Evolutionary conservation across 2,888 invertebrate species (phyloP), one percentile per base, ranked within the genome.

Genomic region (Lissonota sp.): DNA sequence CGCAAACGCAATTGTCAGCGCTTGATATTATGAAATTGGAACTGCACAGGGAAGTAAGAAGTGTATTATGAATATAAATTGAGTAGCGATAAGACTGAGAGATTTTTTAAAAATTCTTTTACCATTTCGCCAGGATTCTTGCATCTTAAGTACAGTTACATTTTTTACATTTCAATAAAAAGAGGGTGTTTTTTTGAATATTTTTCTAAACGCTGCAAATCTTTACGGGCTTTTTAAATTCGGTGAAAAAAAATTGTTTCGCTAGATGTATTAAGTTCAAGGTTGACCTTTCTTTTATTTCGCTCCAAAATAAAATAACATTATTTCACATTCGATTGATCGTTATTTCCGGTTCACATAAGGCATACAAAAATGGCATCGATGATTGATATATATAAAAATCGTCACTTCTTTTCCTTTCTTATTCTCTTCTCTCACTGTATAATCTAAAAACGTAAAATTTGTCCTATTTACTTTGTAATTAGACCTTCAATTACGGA

Each of bases 361-460:
- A 26, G 67, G 44, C 75, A 79, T 76, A 60, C 67, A 80, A 78
- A 80, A 74, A 67, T 78, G 67, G 44, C 67, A 78, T 75, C 60
- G 37, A 39, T 71, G 37, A 49, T 16, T 64, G 62, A 40, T 66
- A 55, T 55, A 16, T 53, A 80, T 79, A 82, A 79, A 83, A 78
- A 77, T 67, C 63, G 51, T 79, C 39, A 16, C 10, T 44, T 76
- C 46, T 14, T 51, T 44, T 14, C 6, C 16, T 60, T 69, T 14
- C n/a, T 42, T n/a, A n/a, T 42, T 64, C 3, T 78, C 42, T 37
- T 53, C 16, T 60, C 60, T 12, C 55, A 74, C 63, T 12, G 75
- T 62, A 66, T 62, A 46, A 67, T 62, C 55, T 66, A 60, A 80
- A 46, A 80, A 71, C 66, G 71, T 55, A 67, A 66, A 66, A 66